Conservation (phyloP, 2,113 vertebrate species). For the Xiphorhynchus elegans region DNA sequence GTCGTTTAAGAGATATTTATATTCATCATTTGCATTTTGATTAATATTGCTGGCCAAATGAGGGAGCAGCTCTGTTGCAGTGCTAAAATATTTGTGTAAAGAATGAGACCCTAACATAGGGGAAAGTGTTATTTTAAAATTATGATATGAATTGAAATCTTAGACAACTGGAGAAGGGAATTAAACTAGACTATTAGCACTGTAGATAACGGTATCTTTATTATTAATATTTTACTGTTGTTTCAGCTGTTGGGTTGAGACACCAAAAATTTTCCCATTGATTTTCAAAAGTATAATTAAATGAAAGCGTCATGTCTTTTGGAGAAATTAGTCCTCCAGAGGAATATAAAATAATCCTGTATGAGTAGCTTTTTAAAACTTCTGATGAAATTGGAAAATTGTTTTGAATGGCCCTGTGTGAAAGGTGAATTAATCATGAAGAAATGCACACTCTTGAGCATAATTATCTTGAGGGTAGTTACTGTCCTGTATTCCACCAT, state of each 20-base stretch:
- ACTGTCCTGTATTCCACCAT: not conserved
- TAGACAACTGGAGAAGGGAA: not conserved
- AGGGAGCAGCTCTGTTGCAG: not conserved
- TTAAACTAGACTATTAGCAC: not conserved
- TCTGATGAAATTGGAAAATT: not conserved
- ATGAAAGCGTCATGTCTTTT: not conserved
- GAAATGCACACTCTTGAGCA: not conserved
- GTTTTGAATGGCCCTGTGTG: not conserved
- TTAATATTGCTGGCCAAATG: not conserved
- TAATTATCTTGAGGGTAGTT: not conserved
- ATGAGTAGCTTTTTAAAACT: not conserved
- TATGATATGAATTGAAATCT: not conserved
- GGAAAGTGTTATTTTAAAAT: not conserved
- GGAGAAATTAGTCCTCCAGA: not conserved
- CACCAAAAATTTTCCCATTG: not conserved
- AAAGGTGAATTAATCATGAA: not conserved
- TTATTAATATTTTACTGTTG: not conserved
- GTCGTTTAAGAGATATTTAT: not conserved
- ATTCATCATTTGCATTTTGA: not conserved
- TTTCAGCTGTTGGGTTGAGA: not conserved
- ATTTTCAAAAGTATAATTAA: not conserved
- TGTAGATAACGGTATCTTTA: not conserved
- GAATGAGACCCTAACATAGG: not conserved
- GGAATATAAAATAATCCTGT: not conserved
- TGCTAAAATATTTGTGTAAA: not conserved